Percentiles rank a stretch among this genome's conserved stretches.
phyloP scores from a whole-genome alignment of 1,140 invertebrate genomes.

The Drosophila tsacasi region DNA sequence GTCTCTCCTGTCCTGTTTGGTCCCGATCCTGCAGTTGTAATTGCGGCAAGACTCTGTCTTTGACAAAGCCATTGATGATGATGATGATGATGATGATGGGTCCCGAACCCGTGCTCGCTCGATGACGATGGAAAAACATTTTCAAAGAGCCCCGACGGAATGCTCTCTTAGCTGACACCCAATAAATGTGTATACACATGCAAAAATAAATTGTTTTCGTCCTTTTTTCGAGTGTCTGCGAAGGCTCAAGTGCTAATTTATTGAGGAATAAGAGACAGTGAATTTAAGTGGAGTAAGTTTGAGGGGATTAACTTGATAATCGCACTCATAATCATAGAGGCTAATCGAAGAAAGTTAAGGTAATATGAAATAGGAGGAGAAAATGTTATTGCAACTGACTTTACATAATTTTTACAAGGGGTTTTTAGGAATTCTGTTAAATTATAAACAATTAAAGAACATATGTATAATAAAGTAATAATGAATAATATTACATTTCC shows the following conservation, averaged over 20 bases:
- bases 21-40: conserved; percentile 15
- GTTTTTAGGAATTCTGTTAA: no score
- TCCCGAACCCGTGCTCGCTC: background rate
- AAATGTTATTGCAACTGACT: background rate
- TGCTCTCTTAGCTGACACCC: conserved; percentile 9
- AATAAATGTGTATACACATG: conserved; percentile 4
- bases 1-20: background rate
- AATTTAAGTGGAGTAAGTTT: background rate
- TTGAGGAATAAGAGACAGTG: background rate
- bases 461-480: no score
- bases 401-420: accelerated
- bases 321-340: no score
- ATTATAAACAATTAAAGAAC: no score
- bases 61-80: conserved; percentile 1
- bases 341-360: background rate
- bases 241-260: background rate
- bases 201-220: background rate
- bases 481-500: no score
- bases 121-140: background rate
- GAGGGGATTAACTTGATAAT: background rate
- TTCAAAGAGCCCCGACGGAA: background rate
- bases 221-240: background rate
- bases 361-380: background rate
- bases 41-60: conserved; percentile 1
- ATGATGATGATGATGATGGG: conserved; percentile 1